A percentile compares a stretch with the other conserved stretches of the same genome.
phyloP scores from a whole-genome alignment of 2,797 vertebrate species.

The Lutjanus argentimaculatus region DNA sequence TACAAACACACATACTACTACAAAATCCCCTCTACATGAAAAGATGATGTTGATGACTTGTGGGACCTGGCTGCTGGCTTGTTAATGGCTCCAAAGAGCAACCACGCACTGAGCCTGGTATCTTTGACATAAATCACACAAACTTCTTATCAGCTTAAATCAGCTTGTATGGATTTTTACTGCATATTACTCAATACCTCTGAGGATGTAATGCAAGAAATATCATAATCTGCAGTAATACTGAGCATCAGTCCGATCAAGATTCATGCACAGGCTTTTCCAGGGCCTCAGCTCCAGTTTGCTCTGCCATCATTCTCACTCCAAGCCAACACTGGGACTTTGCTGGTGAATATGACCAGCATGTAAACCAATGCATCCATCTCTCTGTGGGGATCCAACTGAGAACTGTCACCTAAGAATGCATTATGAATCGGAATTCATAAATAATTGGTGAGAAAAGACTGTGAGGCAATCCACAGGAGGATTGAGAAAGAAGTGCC shows the following conservation, averaged over 20 bases:
- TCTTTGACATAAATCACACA: conserved; percentile 54
- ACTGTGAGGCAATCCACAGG: conserved; percentile 51
- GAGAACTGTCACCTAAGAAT: conserved; percentile 72
- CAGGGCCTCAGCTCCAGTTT: conserved; percentile 27
- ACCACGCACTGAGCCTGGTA: not conserved
- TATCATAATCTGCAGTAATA: conserved; percentile 72
- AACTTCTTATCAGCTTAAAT: conserved; percentile 68
- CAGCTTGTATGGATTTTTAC: conserved; percentile 62
- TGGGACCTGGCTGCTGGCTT: conserved; percentile 36
- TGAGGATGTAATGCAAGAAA: conserved; percentile 68
- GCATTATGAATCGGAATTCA: conserved; percentile 77
- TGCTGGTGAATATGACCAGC: conserved; percentile 61
- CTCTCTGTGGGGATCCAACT: conserved; percentile 61
- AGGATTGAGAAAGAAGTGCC: conserved; percentile 23
- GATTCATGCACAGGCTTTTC: conserved; percentile 42
- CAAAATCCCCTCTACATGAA: conserved; percentile 48
- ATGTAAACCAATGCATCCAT: conserved; percentile 65
- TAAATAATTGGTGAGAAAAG: conserved; percentile 77
- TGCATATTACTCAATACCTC: conserved; percentile 69
- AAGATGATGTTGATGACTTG: conserved; percentile 52
- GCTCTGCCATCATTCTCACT: conserved; percentile 30
- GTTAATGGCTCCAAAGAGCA: conserved; percentile 54
- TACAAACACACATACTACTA: conserved; percentile 19
- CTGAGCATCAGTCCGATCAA: conserved; percentile 47
- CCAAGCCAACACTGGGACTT: conserved; percentile 26